A percentile compares a stretch with the other conserved stretches of the same genome.
Conservation (phyloP, 2,888 invertebrate genomes). For the Hypolimnas misippus region DNA sequence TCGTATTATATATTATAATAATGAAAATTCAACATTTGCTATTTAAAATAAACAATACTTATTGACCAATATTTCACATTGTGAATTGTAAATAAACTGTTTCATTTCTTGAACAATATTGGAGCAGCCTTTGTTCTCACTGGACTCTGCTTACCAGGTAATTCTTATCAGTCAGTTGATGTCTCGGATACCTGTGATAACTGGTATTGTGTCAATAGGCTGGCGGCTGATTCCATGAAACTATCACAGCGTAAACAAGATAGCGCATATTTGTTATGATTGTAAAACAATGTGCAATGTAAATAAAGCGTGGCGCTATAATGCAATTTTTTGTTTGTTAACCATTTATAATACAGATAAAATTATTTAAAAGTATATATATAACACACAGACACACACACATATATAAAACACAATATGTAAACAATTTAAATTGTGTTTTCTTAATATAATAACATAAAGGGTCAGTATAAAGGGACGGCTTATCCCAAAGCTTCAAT, state of each 20-base stretch:
- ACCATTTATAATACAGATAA: background rate
- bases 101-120: background rate
- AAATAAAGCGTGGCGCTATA: slow-evolving; percentile 10
- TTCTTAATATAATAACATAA: too few relatives aligned
- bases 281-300: slow-evolving; percentile 27
- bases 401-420: too few relatives aligned
- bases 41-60: background rate
- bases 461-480: too few relatives aligned
- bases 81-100: background rate
- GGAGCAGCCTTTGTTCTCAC: slow-evolving; percentile 24
- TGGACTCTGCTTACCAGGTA: slow-evolving; percentile 13
- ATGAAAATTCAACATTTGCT: background rate
- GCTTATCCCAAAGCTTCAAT: background rate
- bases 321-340: background rate
- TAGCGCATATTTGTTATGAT: slow-evolving; percentile 37
- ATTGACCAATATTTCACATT: background rate
- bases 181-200: slow-evolving; percentile 46
- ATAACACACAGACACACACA: too few relatives aligned
- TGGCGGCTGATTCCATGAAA: slow-evolving; percentile 52
- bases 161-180: slow-evolving; percentile 43
- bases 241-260: slow-evolving; percentile 48
- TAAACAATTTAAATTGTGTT: too few relatives aligned
- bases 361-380: background rate
- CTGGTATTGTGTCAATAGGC: slow-evolving; percentile 53
- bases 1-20: too few relatives aligned